These are phyloP conservation scores for Elysia crispata DNA, from an alignment of 2,888 invertebrate species.

Conservation along the genomic window DNA sequence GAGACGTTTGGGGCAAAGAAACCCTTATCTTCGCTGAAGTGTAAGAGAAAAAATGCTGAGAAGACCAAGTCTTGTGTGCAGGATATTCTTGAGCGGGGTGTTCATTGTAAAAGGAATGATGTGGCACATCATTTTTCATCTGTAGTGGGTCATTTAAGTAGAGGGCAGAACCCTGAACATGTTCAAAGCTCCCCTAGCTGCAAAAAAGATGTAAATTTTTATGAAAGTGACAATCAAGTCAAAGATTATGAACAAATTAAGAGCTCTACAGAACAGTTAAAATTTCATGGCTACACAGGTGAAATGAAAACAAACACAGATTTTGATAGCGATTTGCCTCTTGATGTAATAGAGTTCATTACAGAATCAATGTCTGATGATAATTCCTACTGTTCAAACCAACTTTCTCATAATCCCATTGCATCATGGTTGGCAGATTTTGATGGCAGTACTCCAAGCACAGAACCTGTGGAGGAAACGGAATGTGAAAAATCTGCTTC, in stretches of 20 bases:
- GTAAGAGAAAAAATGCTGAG: not conserved
- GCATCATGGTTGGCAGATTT: not conserved
- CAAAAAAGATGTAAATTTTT: no score
- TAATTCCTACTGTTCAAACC: not conserved
- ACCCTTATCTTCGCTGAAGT: no score
- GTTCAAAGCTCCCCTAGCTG: no score
- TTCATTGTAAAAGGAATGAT: no score
- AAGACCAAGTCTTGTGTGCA: conserved; percentile 26
- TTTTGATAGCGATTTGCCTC: conserved; percentile 62
- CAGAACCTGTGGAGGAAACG: not conserved
- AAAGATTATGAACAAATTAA: not conserved
- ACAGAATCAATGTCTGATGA: conserved; percentile 46
- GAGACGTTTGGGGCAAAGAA: no score
- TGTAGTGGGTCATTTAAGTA: no score
- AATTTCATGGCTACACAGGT: not conserved
- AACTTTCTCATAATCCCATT: not conserved
- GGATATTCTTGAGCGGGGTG: conserved; percentile 23
- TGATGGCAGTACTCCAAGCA: not conserved
- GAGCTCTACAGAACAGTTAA: not conserved
- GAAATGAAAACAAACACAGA: not conserved
- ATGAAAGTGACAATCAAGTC: not conserved
- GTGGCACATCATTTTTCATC: no score
- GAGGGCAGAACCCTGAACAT: no score
- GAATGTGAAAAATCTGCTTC: no score
- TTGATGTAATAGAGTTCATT: conserved; percentile 70